phyloP scores from a whole-genome alignment of 2,113 vertebrate genomes.

The Rhea americana region DNA sequence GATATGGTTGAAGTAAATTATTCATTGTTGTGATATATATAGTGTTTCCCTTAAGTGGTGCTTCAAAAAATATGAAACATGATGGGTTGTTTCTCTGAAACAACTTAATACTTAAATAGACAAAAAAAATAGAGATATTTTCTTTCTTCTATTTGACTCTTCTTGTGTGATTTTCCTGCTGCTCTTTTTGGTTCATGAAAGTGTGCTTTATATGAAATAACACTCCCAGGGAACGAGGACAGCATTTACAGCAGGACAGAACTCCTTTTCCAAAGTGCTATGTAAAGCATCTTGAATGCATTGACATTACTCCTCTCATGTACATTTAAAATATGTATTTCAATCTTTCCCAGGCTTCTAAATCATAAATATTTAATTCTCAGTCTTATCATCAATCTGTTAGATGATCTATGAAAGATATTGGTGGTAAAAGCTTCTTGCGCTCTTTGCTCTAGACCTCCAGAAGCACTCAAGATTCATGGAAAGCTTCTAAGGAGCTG shows the following conservation, averaged over 20 bases:
- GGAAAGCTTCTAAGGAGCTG: slow-evolving; percentile 57
- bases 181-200: not conserved
- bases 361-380: slow-evolving; percentile 77
- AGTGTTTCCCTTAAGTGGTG: not conserved
- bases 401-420: slow-evolving; percentile 34
- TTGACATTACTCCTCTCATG: not conserved
- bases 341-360: slow-evolving; percentile 31
- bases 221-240: not conserved
- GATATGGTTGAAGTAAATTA: not conserved
- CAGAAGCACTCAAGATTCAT: slow-evolving; percentile 54
- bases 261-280: not conserved
- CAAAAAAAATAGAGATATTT: not conserved
- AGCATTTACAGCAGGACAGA: not conserved
- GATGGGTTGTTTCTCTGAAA: not conserved
- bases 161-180: not conserved
- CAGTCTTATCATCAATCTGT: slow-evolving; percentile 59
- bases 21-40: not conserved
- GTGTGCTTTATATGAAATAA: not conserved
- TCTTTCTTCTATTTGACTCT: not conserved
- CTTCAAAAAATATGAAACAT: not conserved
- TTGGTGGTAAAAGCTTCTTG: slow-evolving; percentile 56
- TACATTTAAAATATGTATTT: slow-evolving; percentile 32
- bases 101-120: not conserved
- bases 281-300: not conserved
- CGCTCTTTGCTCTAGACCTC: slow-evolving; percentile 11